phyloP scores from a whole-genome alignment of 2,797 vertebrate genomes.

The Channa striata region DNA sequence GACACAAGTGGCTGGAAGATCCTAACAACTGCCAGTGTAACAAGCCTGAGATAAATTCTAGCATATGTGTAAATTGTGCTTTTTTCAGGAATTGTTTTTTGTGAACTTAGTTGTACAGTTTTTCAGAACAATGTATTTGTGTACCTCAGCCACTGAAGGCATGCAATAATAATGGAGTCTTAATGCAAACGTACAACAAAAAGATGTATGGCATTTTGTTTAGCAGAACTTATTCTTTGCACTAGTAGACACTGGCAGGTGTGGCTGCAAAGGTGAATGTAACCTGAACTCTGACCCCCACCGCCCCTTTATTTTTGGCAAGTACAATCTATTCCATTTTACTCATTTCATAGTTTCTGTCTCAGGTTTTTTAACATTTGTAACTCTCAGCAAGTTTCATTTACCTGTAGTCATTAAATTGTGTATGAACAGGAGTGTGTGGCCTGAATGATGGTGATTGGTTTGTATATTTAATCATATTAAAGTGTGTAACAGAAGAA shows the following conservation, averaged over 20 bases:
- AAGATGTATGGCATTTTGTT: slow-evolving; percentile 22
- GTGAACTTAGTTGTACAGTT: slow-evolving; percentile 14
- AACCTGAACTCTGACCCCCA: slow-evolving; percentile 36
- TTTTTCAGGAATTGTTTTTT: slow-evolving; percentile 12
- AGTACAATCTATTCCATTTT: slow-evolving; percentile 70
- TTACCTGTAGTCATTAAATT: slow-evolving; percentile 66
- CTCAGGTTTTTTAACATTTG: slow-evolving; percentile 54
- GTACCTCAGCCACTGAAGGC: slow-evolving; percentile 74
- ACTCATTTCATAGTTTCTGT: slow-evolving; percentile 40
- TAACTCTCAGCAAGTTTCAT: slow-evolving; percentile 41
- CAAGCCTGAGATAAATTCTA: background rate
- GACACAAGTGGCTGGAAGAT: slow-evolving; percentile 22
- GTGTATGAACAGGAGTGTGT: slow-evolving; percentile 15
- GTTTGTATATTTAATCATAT: background rate
- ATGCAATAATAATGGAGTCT: slow-evolving; percentile 74
- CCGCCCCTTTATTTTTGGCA: slow-evolving; percentile 39
- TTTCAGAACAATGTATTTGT: slow-evolving; percentile 52
- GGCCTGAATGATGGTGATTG: background rate
- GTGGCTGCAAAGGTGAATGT: slow-evolving; percentile 66
- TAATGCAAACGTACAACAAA: slow-evolving; percentile 58
- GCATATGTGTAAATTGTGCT: background rate
- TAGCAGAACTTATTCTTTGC: slow-evolving; percentile 63
- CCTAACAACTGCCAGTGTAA: slow-evolving; percentile 10
- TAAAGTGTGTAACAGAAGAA: too few relatives aligned
- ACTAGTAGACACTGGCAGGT: slow-evolving; percentile 60